These are phyloP conservation scores for Athalia circularis DNA, from an alignment of 2,888 invertebrate genomes.

Conservation along the genomic window DNA sequence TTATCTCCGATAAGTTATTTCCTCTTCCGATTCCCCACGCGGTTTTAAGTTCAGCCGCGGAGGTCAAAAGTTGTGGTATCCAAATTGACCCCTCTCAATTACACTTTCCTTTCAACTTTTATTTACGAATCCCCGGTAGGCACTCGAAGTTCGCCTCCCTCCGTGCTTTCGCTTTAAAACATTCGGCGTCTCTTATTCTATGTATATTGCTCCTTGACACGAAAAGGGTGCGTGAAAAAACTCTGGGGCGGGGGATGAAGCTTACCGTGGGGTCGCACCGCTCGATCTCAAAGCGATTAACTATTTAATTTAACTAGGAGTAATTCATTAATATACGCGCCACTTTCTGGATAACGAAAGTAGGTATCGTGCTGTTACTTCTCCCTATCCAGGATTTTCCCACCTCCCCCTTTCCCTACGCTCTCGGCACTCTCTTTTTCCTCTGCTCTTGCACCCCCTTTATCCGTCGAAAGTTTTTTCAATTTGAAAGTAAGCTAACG, in stretches of 20 bases:
- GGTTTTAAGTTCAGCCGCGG: neutral
- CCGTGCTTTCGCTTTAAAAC: neutral
- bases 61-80: neutral
- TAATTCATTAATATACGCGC: constrained; percentile 16
- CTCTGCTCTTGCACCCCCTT: neutral
- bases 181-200: too few species aligned
- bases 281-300: constrained; percentile 23
- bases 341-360: constrained; percentile 7
- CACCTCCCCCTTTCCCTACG: neutral
- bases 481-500: constrained; percentile 29
- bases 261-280: neutral
- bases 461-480: constrained; percentile 35
- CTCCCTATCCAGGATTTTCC: neutral
- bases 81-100: neutral
- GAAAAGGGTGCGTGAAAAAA: neutral
- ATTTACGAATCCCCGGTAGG: neutral
- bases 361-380: neutral
- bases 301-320: constrained; percentile 29
- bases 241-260: neutral
- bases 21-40: neutral
- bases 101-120: constrained; percentile 13
- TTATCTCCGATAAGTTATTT: too few species aligned
- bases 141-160: neutral
- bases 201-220: neutral
- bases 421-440: too few species aligned